Percentiles rank a stretch among this genome's conserved stretches.
Conservation (phyloP, 2,888 invertebrate genomes). For the Drymonia ruficornis region DNA sequence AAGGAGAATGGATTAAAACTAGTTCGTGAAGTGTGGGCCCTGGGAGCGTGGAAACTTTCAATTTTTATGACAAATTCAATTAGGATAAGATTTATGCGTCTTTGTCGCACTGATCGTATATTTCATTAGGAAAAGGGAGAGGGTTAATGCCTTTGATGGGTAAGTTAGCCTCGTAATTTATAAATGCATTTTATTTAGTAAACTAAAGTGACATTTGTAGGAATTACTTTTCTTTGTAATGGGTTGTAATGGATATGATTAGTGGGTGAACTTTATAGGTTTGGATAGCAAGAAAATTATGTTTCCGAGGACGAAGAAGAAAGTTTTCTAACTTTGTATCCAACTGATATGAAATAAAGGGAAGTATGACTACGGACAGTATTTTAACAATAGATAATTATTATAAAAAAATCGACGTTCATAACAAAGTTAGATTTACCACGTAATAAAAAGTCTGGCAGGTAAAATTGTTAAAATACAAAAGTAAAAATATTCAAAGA, state of each 20-base stretch:
- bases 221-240: conserved; percentile 1
- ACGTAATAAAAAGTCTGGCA: conserved; percentile 7
- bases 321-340: too few relatives aligned
- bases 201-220: too few relatives aligned
- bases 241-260: neutral
- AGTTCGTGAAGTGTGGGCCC: conserved; percentile 72
- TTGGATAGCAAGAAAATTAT: too few relatives aligned
- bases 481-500: conserved; percentile 30
- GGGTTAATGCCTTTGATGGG: conserved; percentile 49
- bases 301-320: too few relatives aligned
- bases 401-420: too few relatives aligned
- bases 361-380: too few relatives aligned
- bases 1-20: conserved; percentile 82
- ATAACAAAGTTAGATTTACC: too few relatives aligned
- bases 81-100: conserved; percentile 73
- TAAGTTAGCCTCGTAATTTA: conserved; percentile 61
- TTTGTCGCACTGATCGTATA: conserved; percentile 59
- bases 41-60: conserved; percentile 75
- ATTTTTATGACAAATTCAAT: conserved; percentile 84
- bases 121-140: conserved; percentile 54
- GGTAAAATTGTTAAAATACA: conserved; percentile 24
- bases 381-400: too few relatives aligned
- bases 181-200: conserved; percentile 46
- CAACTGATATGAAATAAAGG: too few relatives aligned
- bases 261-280: too few relatives aligned